A percentile compares a stretch with the other conserved stretches of the same genome.
Conservation (phyloP, 2,113 vertebrate genomes). For the Amia ocellicauda region DNA sequence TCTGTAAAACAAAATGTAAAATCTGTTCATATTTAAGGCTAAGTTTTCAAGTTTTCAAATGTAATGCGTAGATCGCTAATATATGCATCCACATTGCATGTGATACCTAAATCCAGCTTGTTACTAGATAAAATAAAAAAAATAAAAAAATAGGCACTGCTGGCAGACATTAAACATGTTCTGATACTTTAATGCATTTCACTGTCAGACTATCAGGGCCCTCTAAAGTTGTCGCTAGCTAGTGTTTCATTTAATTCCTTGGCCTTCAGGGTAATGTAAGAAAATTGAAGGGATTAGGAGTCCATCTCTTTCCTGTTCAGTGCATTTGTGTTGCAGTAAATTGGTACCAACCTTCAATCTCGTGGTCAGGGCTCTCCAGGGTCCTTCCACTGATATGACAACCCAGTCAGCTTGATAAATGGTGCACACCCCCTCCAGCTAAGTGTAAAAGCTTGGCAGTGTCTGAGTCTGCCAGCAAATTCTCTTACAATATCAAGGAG, state of each 20-base stretch:
- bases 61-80: not conserved
- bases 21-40: no score
- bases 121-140: not conserved
- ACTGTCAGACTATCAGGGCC: conserved; percentile 53
- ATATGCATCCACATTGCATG: conserved; percentile 4
- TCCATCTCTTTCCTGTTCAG: conserved; percentile 57
- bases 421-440: conserved; percentile 29
- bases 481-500: conserved; percentile 20
- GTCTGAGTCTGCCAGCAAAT: conserved; percentile 24
- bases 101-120: not conserved
- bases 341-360: conserved; percentile 64
- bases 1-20: no score
- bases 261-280: conserved; percentile 67
- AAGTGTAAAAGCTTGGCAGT: conserved; percentile 35
- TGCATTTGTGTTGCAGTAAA: conserved; percentile 64
- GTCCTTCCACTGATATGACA: conserved; percentile 60
- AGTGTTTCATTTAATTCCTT: conserved; percentile 68
- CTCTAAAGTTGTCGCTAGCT: conserved; percentile 58
- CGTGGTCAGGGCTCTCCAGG: conserved; percentile 61
- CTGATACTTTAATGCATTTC: conserved; percentile 63
- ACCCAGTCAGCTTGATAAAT: conserved; percentile 64
- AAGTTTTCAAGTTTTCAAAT: not conserved
- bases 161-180: conserved; percentile 51
- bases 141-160: conserved; percentile 20
- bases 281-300: conserved; percentile 67